phyloP scores from a whole-genome alignment of 2,113 vertebrate genomes.

The Podiceps cristatus region DNA sequence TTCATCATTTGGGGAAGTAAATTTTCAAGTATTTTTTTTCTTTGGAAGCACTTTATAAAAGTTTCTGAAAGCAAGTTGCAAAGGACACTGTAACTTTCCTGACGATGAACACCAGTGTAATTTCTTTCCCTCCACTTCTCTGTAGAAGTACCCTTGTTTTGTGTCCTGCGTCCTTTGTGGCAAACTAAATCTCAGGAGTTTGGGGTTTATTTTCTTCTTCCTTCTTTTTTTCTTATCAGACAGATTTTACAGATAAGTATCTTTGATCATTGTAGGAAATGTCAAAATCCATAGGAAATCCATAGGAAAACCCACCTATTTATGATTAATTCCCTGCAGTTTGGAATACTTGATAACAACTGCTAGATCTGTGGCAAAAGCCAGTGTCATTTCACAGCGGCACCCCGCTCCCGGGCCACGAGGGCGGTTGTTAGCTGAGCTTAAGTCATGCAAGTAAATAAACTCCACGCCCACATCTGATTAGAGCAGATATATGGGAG shows the following conservation, averaged over 20 bases:
- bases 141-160: neutral
- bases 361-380: neutral
- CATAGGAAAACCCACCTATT: neutral
- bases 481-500: constrained; percentile 70
- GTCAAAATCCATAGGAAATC: neutral
- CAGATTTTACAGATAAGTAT: neutral
- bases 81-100: neutral
- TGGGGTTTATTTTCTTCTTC: neutral
- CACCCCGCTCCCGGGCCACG: neutral
- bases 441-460: constrained; percentile 41
- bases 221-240: neutral
- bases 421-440: constrained; percentile 21
- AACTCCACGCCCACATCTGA: constrained; percentile 36
- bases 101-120: accelerated
- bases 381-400: neutral
- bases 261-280: neutral
- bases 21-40: neutral
- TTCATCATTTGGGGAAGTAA: neutral
- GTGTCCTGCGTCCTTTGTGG: neutral
- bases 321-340: neutral
- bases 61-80: neutral
- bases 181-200: neutral
- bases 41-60: neutral
- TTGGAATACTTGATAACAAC: neutral
- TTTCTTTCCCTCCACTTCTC: neutral